These are phyloP conservation scores for Cryptus viduatorius DNA, from an alignment of 2,888 invertebrate species.

Conservation along the genomic window DNA sequence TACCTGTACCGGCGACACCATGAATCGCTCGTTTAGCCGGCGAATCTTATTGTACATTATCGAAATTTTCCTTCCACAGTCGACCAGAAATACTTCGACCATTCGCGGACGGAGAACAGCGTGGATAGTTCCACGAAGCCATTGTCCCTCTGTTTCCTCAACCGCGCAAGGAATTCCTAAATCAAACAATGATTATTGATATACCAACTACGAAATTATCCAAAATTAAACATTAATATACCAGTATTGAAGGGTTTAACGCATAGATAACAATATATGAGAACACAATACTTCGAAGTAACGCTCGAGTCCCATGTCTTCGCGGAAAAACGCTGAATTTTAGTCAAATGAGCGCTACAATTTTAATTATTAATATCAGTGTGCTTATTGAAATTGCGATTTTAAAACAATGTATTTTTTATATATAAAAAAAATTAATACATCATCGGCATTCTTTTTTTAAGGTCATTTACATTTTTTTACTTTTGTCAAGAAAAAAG, in stretches of 20 bases:
- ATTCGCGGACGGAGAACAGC: slow-evolving; percentile 84
- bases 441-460: too few species aligned
- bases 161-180: slow-evolving; percentile 87
- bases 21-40: slow-evolving; percentile 85
- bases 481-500: too few species aligned
- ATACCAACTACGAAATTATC: neutral
- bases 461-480: too few species aligned
- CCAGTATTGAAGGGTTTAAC: too few species aligned
- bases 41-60: slow-evolving; percentile 86
- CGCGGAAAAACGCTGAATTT: slow-evolving; percentile 70
- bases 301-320: slow-evolving; percentile 83
- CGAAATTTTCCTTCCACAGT: slow-evolving; percentile 87
- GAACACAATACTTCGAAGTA: slow-evolving; percentile 87
- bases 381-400: too few species aligned
- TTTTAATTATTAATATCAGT: too few species aligned
- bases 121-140: slow-evolving; percentile 87
- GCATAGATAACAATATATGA: slow-evolving; percentile 81
- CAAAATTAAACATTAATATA: too few species aligned
- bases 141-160: slow-evolving; percentile 78
- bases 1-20: slow-evolving; percentile 86
- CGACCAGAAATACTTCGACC: slow-evolving; percentile 88
- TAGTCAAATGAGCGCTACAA: too few species aligned
- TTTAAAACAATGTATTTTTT: too few species aligned
- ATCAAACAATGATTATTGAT: slow-evolving; percentile 64
- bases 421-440: too few species aligned